Percentiles rank a stretch among this genome's conserved stretches.
Conservation (phyloP, 2,113 vertebrate genomes). For the Protobothrops flavoviridis region DNA sequence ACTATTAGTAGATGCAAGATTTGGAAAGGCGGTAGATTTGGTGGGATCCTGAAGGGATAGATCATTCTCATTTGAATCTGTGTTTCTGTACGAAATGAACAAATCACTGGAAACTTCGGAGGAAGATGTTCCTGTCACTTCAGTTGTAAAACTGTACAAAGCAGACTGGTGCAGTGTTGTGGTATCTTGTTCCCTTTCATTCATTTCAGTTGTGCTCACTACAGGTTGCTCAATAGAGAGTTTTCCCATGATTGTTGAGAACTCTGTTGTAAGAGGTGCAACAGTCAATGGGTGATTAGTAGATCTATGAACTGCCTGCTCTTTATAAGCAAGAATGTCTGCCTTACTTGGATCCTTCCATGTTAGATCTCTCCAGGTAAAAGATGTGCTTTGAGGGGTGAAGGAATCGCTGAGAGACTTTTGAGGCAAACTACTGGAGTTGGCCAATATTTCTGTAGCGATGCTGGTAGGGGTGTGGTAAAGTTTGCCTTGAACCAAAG, state of each 20-base stretch:
- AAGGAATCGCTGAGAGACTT: background rate
- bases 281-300: background rate
- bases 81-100: accelerated
- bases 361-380: accelerated
- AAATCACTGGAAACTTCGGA: background rate
- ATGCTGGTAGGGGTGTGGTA: background rate
- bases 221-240: background rate
- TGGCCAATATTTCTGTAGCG: background rate
- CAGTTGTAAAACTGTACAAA: background rate
- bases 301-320: background rate
- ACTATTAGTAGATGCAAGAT: background rate
- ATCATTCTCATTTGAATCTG: background rate
- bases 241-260: background rate
- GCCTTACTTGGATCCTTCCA: background rate
- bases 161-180: background rate
- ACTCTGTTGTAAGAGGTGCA: accelerated
- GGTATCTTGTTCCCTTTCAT: background rate
- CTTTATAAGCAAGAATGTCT: background rate
- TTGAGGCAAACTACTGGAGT: background rate
- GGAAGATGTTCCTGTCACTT: background rate
- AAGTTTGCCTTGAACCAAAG: accelerated
- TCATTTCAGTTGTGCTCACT: background rate
- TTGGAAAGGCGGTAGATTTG: accelerated
- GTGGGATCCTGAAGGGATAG: background rate
- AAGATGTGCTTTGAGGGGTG: background rate